These are phyloP conservation scores for Oriolus oriolus DNA, from an alignment of 2,113 vertebrate genomes.

Conservation along the genomic window DNA sequence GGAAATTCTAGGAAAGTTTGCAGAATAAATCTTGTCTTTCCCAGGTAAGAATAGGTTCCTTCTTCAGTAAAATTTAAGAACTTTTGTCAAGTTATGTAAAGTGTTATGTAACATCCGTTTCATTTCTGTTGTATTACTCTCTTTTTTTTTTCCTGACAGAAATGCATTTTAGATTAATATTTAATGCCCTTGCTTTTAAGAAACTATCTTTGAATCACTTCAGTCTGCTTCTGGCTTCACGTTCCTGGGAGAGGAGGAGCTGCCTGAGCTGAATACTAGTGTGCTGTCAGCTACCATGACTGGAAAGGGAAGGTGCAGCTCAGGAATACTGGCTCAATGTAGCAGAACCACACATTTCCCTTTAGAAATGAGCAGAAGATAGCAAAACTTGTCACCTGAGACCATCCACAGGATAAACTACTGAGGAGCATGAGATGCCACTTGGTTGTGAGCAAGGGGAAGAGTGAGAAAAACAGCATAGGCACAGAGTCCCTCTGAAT, in stretches of 20 bases:
- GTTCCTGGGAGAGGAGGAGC: neutral
- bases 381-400: neutral
- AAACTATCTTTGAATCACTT: neutral
- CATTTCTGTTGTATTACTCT: neutral
- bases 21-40: neutral
- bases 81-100: neutral
- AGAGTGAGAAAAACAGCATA: neutral
- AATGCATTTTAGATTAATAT: neutral
- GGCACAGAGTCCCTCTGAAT: neutral
- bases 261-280: neutral
- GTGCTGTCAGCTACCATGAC: neutral
- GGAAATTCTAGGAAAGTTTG: neutral
- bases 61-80: neutral
- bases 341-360: neutral
- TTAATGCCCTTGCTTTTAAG: constrained; percentile 7
- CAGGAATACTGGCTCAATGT: neutral
- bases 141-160: neutral
- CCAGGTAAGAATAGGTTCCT: neutral
- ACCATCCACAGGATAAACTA: neutral
- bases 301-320: neutral
- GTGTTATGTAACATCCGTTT: neutral
- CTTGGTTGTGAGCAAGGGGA: neutral
- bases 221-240: neutral
- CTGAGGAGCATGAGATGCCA: neutral
- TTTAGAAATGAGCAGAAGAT: neutral